Percentiles rank a stretch among this genome's conserved stretches.
These are phyloP conservation scores for Thalassoma bifasciatum DNA, from an alignment of 2,113 vertebrate species.

Conservation along the genomic window DNA sequence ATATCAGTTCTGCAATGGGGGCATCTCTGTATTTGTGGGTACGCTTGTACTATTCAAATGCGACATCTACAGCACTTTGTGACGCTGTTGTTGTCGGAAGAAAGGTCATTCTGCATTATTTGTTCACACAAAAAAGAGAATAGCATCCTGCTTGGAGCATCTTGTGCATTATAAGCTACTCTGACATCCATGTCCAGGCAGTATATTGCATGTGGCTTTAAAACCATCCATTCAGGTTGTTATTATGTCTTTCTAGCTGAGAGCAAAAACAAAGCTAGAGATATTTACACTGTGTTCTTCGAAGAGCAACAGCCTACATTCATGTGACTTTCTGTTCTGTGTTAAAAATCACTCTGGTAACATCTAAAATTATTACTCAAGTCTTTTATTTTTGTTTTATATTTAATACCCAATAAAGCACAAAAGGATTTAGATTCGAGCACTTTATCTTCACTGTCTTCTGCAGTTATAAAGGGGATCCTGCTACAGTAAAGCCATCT, in stretches of 20 bases:
- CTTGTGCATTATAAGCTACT: too few species aligned
- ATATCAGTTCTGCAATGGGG: slow-evolving; percentile 47
- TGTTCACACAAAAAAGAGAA: too few species aligned
- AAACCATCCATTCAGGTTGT: background rate
- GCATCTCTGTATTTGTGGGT: too few species aligned
- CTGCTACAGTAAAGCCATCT: slow-evolving; percentile 14
- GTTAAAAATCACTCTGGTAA: background rate
- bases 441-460: background rate
- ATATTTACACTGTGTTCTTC: too few species aligned
- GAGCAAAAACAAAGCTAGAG: background rate
- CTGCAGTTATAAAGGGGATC: background rate
- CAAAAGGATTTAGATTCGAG: too few species aligned
- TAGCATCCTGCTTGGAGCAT: too few species aligned
- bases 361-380: background rate
- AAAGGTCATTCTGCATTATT: slow-evolving; percentile 7
- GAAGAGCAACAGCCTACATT: background rate
- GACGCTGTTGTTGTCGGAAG: too few species aligned
- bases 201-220: background rate
- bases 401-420: too few species aligned
- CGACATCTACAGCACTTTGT: too few species aligned
- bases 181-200: background rate
- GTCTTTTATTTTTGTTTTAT: too few species aligned
- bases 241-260: background rate
- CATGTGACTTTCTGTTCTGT: background rate
- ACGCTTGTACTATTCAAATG: too few species aligned